Base-by-base conservation (phyloP, 2,888 invertebrate genomes). In the Danaus chrysippus region DNA sequence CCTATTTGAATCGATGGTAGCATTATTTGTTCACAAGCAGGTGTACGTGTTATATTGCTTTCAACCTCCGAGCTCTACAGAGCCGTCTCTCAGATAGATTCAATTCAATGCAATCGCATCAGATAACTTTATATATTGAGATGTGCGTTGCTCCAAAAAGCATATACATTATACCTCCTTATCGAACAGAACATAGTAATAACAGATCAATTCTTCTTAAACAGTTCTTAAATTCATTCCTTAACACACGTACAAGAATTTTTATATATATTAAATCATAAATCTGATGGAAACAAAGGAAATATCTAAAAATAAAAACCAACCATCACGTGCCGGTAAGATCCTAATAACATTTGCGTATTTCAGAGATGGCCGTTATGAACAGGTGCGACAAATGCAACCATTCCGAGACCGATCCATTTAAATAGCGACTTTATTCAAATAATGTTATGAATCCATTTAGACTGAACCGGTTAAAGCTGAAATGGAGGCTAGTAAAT, bases 361-460 rank as follows among this genome's bases (percentile, higher is more conserved):
- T 49, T 8, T 17, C 49, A 49, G 49, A 49, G 49, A 49, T 49
- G 15, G 17, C 17, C 49, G 49, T 49, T 17, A 46, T 17, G 49
- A 49, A 17, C 49, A 49, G 49, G 49, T 49, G 49, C 49, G 49
- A 3, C 49, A 49, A 17, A 49, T 46, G 46, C 15, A 49, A 17
- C 17, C 49, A 2, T 49, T 17, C 17, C 11, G 10, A 49, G 49
- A 49, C 17, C 10, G 15, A 1, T 17, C 46, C n/a, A 49, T 8
- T 17, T 17, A 10, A 49, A 49, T 49, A 17, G 15, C 15, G 17
- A 49, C 49, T 49, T 17, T 49, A 49, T 9, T 10, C n/a, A 15
- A 15, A n/a, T 17, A 11, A n/a, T 17, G 2, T 17, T 49, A 49
- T 11, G 49, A 49, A 15, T 49, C 17, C 3, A 49, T 17, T 17